Evolutionary conservation across 2,888 invertebrate species (phyloP), one percentile per base, ranked within the genome.

Genomic region (Koerneria pararmatus): DNA sequence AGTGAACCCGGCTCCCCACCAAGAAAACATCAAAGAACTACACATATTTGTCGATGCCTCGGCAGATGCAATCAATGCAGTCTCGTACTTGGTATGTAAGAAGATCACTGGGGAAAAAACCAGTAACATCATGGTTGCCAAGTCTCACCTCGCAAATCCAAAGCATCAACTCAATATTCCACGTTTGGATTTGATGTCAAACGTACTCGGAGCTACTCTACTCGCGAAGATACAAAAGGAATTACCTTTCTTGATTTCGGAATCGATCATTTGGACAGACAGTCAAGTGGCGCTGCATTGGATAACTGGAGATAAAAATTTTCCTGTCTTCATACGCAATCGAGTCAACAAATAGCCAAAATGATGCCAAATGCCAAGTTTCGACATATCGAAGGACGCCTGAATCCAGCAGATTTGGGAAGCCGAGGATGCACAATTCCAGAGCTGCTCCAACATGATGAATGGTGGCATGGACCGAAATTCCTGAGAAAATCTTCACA

Each of bases 251-350:
- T 29, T 31, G 15, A 37, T 69, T n/a, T 19, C 19, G 1, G n/a
- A 37, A 24, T 1, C 22, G 1, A 34, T 37, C 32, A 3, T 72
- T 32, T 74, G 73, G 73, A 58, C 61, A 15, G 73, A 72, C 48
- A 34, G 34, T 32, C 41, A 11, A 56, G 54, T 63, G 37, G 24
- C 57, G 27, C 61, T 64, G 1, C 15, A 32, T 37, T 62, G 62
- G 62, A 62, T 62, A 32, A 62, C 49, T 48, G 24, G 11, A 19
- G 22, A n/a, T 3, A 62, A 62, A n/a, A 27, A 60, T 27, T 31
- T 60, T 27, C 60, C 60, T 31, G 31, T 60, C 46, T 60, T 48
- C 48, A 46, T 60, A 19, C 60, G 60, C 8, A 60, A 60, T 48
- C 46, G 60, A 4, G 29, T 60, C 48, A 46, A 24, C 8, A 27